These are phyloP conservation scores for Vimba vimba DNA, from an alignment of 2,113 vertebrate species.

Conservation along the genomic window DNA sequence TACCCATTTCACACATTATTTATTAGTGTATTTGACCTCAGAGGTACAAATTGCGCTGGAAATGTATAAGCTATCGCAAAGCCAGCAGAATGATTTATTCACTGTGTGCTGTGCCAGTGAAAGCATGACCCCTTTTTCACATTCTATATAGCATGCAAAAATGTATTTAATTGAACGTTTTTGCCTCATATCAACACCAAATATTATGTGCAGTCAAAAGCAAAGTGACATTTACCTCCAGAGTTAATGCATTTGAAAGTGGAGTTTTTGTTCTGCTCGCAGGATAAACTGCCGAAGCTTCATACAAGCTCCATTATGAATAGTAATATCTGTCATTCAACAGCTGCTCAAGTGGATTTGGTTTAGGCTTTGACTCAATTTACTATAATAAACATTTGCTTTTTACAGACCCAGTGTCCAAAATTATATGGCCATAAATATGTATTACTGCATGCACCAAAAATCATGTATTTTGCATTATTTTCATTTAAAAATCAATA, in stretches of 20 bases:
- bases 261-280: neutral
- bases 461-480: neutral
- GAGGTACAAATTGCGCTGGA: neutral
- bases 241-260: slow-evolving; percentile 10
- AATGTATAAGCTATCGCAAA: neutral
- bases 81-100: slow-evolving; percentile 1
- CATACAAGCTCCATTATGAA: slow-evolving; percentile 21
- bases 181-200: neutral
- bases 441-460: neutral
- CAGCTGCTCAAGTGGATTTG: neutral
- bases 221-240: slow-evolving; percentile 7
- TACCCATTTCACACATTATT: slow-evolving; percentile 16
- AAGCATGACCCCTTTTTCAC: neutral
- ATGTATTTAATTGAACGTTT: slow-evolving; percentile 2
- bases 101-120: neutral
- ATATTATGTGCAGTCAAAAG: neutral
- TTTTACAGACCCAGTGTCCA: neutral
- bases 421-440: neutral
- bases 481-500: slow-evolving; percentile 4
- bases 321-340: slow-evolving; percentile 5
- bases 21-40: slow-evolving; percentile 20
- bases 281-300: neutral
- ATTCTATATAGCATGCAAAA: neutral
- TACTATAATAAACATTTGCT: neutral
- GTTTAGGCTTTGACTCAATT: neutral